Base-by-base conservation (phyloP, 2,888 invertebrate genomes). In the Diarsia rubi region DNA sequence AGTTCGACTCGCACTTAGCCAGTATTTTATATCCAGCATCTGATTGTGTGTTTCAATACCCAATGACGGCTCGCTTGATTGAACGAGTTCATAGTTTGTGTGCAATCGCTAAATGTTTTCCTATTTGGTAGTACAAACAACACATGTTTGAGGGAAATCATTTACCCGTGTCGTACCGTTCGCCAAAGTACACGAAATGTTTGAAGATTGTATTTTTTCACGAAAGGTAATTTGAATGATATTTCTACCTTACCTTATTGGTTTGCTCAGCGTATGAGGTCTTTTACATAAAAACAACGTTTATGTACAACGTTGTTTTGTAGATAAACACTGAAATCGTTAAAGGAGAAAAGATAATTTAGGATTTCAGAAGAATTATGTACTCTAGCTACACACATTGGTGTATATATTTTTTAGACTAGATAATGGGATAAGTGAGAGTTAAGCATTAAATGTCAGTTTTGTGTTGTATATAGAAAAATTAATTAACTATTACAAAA, bases 51-150 rank as follows among this genome's bases (percentile, higher is more conserved):
- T 65, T 74, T 74, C 63, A 62, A 57, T 49, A 44, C 19, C 37
- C 44, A 70, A 72, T 59, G 59, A 54, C 68, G 64, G 45, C 59
- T 60, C 72, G 66, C 70, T 69, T 60, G 75, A 81, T 65, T 81
- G 81, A 64, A 57, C 69, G 12, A 21, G 52, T 27, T 63, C 64
- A 69, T 73, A 71, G 82, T 85, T 81, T 76, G 69, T 63, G 63
- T 72, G 64, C 64, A 54, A 76, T 81, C 44, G 65, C 37, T 57
- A 76, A 69, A 67, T 85, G 59, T 85, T 77, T 83, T 85, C 72
- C 71, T 59, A 72, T 77, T 83, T 47, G 16, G 73, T 64, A 67
- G 72, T 69, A 81, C 82, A 85, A 85, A 83, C 71, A 81, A 54
- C 44, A 73, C 27, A 19, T 45, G 57, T 81, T 81, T 63, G 27